Base-by-base conservation (phyloP, 2,888 invertebrate genomes). In the Andrena trimmerana region DNA sequence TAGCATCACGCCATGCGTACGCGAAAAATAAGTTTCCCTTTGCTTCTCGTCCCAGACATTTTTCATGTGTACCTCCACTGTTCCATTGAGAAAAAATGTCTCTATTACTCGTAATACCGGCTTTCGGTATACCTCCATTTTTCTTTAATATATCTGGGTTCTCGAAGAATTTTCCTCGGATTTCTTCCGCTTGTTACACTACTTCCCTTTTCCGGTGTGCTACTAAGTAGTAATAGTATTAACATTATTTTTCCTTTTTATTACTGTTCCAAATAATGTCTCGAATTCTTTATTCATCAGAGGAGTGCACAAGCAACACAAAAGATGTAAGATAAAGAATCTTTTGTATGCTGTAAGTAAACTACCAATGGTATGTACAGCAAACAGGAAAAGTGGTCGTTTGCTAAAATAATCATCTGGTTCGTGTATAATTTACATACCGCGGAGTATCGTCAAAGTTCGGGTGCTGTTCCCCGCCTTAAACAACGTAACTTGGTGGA, bases 401-500 rank as follows among this genome's bases (percentile, higher is more conserved):
- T 10, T 4, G 42, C 7, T 48, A 24, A 59, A 70, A 70, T 42
- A 31, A n/a, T 68, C 6, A 24, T 7, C 20, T 42, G 20, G 24
- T 20, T 10, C 42, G 20, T 27, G n/a, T 31, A 48, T 42, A 54
- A 76, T 52, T 76, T 76, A 42, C 10, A 8, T 10, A 7, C 36
- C 2, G 48, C 16, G 5, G 31, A 62, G 24, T 27, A 31, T 36
- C 42, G 54, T 31, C 13, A 1, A 68, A 77, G 68, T 86, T 72
- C 13, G 54, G 24, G 48, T 36, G 52, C 70, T 48, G 57, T 80
- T 72, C 62, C 65, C 54, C 52, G 13, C 67, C 57, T 57, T 7
- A 8, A 84, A 5, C 57, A 62, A 59, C 20, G 65, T 59, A 84
- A 87, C 67, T 82, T 80, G 27, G 65, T 10, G 63, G 70, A 78